These are phyloP conservation scores for Epiblema foenella DNA, from an alignment of 2,888 invertebrate species.

Conservation along the genomic window DNA sequence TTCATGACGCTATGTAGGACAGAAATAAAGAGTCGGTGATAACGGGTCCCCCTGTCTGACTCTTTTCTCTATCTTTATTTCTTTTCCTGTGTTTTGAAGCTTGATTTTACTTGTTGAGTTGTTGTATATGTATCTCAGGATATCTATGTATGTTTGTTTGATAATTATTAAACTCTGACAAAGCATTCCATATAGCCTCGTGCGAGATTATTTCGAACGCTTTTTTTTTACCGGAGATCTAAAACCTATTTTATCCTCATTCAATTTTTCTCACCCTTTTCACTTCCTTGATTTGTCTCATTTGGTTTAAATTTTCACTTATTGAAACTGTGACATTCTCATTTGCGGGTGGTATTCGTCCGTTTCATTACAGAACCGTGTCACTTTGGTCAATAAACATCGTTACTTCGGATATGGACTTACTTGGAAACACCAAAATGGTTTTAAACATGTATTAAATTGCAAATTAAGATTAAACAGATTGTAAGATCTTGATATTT, in stretches of 20 bases:
- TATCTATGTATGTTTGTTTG: too few species aligned
- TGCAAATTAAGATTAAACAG: constrained; percentile 42
- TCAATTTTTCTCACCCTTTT: neutral
- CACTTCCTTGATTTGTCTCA: constrained; percentile 3
- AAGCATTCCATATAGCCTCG: too few species aligned
- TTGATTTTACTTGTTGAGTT: too few species aligned
- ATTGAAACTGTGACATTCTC: constrained; percentile 18
- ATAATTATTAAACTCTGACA: too few species aligned
- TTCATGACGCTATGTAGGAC: too few species aligned
- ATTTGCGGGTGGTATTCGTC: constrained; percentile 33
- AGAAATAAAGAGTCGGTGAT: too few species aligned
- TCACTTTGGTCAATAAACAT: constrained; percentile 29
- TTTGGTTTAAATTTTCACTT: constrained; percentile 23
- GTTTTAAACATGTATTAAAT: constrained; percentile 40
- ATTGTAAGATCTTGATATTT: constrained; percentile 36
- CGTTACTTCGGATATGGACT: constrained; percentile 29
- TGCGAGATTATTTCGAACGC: too few species aligned
- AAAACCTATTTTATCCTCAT: neutral
- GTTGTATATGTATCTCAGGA: too few species aligned
- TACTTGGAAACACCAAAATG: constrained; percentile 24
- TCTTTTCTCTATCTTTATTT: too few species aligned
- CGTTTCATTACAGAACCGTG: constrained; percentile 27
- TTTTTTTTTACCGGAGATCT: too few species aligned
- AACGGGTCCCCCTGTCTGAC: too few species aligned
- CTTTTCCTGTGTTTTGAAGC: too few species aligned